Evolutionary conservation across 2,888 invertebrate species (phyloP), one percentile per base, ranked within the genome.

Genomic region (Melanostoma mellinum): DNA sequence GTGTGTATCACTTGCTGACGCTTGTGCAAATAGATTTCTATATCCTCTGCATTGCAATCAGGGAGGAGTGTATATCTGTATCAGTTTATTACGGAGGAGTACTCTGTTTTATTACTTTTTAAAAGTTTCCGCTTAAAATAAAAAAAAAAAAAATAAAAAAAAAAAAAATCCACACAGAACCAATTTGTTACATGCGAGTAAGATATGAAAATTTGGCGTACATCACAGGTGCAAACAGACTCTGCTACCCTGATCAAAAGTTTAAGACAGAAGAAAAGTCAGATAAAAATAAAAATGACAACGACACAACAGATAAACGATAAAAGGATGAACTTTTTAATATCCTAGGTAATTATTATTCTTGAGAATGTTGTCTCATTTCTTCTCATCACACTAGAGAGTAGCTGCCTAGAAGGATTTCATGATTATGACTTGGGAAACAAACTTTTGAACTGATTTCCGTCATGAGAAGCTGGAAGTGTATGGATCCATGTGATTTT

Each of bases 261-360:
- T 69, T 32, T 30, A 63, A 10, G n/a, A n/a, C 36, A 67, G 38
- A 46, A 10, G 44, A 10, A 44, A 33, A 42, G 36, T 3, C 33
- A 38, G 33, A 38, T 50, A 58, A 58, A 61, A 38, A 40, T 53
- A 20, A 71, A 38, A 20, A 20, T 20, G 42, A 58, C 44, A 55
- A 60, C 58, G 60, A 73, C 33, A 61, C 35, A 48, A 42, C 36
- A 32, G 55, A 53, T 48, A 42, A 58, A 67, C 67, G 67, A 67
- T 56, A 69, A 68, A 61, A 74, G 67, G 77, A 52, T 36, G 60
- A 77, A 82, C 81, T 82, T 82, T 81, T 73, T 82, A 73, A 78
- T 82, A 82, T 82, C 73, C 69, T 46, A 65, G 73, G 68, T 82
- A 82, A 82, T 82, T 78, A 82, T 78, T 73, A 78, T 82, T 82